phyloP scores from a whole-genome alignment of 2,113 vertebrate genomes.

The Oceanodroma tethys region DNA sequence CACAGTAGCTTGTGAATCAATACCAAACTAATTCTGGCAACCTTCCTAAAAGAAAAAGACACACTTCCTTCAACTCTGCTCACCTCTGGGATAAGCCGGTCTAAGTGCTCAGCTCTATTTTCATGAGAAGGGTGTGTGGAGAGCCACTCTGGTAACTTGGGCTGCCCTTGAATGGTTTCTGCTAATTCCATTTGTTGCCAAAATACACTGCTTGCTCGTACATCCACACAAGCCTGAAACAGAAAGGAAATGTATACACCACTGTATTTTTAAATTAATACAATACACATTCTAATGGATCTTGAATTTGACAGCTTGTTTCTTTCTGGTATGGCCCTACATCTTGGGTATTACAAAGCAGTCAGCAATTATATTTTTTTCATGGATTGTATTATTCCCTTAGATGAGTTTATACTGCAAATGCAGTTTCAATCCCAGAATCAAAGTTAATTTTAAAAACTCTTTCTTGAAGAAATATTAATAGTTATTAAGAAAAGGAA shows the following conservation, averaged over 20 bases:
- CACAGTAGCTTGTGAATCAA: neutral
- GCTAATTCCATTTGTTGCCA: conserved; percentile 91
- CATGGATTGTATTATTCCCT: neutral
- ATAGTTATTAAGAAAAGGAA: neutral
- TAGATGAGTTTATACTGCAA: neutral
- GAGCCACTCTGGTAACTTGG: conserved; percentile 85
- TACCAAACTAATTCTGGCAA: neutral
- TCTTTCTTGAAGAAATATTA: neutral
- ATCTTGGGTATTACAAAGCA: neutral
- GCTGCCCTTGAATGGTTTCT: conserved; percentile 72
- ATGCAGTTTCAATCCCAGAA: neutral
- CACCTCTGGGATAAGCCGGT: conserved; percentile 89
- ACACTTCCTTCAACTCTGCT: neutral
- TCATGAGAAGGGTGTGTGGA: conserved; percentile 94
- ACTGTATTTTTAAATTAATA: neutral
- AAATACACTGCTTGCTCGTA: conserved; percentile 88
- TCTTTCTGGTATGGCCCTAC: neutral
- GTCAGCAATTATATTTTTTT: neutral
- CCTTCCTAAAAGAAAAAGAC: neutral
- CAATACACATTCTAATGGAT: neutral
- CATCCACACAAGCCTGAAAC: conserved; percentile 88
- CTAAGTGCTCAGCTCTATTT: conserved; percentile 81
- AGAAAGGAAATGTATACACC: neutral
- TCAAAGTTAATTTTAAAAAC: neutral
- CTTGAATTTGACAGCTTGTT: neutral